Evolutionary conservation across 35 echinoderm and acorn worm genomes (phyloP).

Genomic region (Lytechinus variegatus): DNA sequence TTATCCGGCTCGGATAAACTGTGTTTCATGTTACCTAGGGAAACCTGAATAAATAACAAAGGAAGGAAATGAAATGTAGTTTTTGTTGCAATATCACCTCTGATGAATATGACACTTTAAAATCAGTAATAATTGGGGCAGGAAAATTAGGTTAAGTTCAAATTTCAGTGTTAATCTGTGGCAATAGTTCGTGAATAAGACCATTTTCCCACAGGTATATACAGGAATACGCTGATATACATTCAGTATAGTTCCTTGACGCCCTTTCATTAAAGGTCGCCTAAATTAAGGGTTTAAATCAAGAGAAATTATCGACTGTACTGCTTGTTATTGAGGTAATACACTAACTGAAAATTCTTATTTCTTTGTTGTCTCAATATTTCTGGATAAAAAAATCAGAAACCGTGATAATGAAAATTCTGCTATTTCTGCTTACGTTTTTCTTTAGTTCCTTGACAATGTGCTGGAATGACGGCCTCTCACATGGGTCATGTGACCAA

Average conservation of each 20-base stretch:
- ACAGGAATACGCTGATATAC: neutral
- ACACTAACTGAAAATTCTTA: neutral
- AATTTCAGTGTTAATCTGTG: neutral
- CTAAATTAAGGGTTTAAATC: neutral
- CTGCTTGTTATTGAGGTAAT: neutral
- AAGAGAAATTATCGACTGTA: neutral
- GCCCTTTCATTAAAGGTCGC: neutral
- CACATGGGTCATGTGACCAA: conserved; percentile 48
- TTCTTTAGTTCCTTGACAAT: conserved; percentile 66
- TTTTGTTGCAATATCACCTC: neutral
- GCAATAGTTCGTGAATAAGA: neutral
- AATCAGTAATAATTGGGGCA: neutral
- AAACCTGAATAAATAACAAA: conserved; percentile 21
- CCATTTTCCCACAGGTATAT: neutral
- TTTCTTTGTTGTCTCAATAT: neutral
- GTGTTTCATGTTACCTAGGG: conserved; percentile 75
- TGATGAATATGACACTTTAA: neutral
- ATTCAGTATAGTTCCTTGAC: neutral
- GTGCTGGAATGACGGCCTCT: conserved; percentile 49
- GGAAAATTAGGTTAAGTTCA: neutral
- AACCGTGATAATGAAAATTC: neutral
- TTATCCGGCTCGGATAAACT: conserved; percentile 67
- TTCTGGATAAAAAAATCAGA: neutral
- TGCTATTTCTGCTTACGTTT: conserved; percentile 57
- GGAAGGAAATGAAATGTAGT: neutral